Evolutionary conservation across 2,888 invertebrate genomes (phyloP), one percentile per base, ranked within the genome.

Genomic region (Hirtodrosophila trivittata): DNA sequence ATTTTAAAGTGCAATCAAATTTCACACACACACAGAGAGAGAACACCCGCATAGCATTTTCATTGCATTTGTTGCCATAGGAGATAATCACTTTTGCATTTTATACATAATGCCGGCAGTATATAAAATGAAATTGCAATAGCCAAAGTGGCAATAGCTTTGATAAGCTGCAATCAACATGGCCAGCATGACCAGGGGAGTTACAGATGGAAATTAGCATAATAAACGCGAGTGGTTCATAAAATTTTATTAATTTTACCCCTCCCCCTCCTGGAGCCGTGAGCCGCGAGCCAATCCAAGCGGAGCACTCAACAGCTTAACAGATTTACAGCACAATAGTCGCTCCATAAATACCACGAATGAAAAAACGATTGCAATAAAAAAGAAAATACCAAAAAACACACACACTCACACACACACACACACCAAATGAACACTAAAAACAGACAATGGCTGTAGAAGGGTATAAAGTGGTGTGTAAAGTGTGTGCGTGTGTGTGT

Each of bases 181-280:
- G 50, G 14, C 35, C 33, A 43, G 30, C 35, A 9, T 21, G 18
- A 21, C 18, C 18, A 32, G 30, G 54, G 18, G 12, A 51, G 14
- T 41, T 12, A 39, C 41, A 45, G 21, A 49, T 39, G 59, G 47
- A 66, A 73, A 80, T 80, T 85, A 85, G 82, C 85, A 85, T 80
- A 82, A 81, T 84, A 77, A 84, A 67, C 46, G 75, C 62, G 42
- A 55, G 46, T 43, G 65, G 49, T 65, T 45, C 70, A 82, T 82
- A 71, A 82, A 85, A 82, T 82, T 78, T 66, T 82, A 85, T 85
- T 81, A 85, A 81, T 74, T 78, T 75, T 28, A 16, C 12, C 10
- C 2, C 14, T 2, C 1, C 13, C 0, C 8, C 10, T n/a, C n/a
- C n/a, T n/a, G n/a, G n/a, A n/a, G n/a, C n/a, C n/a, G n/a, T n/a